These are phyloP conservation scores for Brachyalestes nurse DNA, from an alignment of 2,797 vertebrate species.

Conservation along the genomic window DNA sequence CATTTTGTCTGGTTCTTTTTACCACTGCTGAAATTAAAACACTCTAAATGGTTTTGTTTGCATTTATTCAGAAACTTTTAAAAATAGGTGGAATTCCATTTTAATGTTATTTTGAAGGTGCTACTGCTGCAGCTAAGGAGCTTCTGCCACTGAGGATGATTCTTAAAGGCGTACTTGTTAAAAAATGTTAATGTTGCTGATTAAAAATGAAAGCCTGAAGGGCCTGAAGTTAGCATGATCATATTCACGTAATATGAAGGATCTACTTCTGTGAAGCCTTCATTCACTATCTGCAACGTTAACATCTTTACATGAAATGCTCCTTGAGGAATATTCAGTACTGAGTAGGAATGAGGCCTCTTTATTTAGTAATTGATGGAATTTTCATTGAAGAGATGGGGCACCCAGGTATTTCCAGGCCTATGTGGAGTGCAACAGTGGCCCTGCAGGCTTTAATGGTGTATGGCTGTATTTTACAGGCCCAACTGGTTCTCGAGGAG, in stretches of 20 bases:
- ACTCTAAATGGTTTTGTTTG: not conserved
- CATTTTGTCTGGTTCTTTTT: not conserved
- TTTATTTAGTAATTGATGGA: not conserved
- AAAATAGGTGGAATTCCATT: not conserved
- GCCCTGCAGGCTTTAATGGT: not conserved
- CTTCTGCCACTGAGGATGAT: constrained; percentile 24
- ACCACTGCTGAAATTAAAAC: not conserved
- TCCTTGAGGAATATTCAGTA: constrained; percentile 30
- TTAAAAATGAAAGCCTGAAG: not conserved
- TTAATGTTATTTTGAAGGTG: not conserved
- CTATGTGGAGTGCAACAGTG: not conserved
- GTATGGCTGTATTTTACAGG: not conserved
- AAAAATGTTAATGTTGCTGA: not conserved
- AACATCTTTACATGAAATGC: constrained; percentile 3
- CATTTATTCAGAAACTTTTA: not conserved
- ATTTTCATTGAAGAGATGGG: not conserved
- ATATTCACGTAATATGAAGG: not conserved
- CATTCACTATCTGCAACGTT: constrained; percentile 9
- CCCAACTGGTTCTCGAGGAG: constrained; percentile 68
- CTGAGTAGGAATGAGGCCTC: constrained; percentile 16
- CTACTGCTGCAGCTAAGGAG: constrained; percentile 39
- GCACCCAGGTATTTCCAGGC: not conserved
- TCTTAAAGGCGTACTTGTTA: constrained; percentile 21
- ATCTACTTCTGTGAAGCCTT: not conserved
- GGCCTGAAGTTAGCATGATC: not conserved